Base-by-base conservation (phyloP, 2,888 invertebrate species). In the Amblyjoppa fuscipennis region DNA sequence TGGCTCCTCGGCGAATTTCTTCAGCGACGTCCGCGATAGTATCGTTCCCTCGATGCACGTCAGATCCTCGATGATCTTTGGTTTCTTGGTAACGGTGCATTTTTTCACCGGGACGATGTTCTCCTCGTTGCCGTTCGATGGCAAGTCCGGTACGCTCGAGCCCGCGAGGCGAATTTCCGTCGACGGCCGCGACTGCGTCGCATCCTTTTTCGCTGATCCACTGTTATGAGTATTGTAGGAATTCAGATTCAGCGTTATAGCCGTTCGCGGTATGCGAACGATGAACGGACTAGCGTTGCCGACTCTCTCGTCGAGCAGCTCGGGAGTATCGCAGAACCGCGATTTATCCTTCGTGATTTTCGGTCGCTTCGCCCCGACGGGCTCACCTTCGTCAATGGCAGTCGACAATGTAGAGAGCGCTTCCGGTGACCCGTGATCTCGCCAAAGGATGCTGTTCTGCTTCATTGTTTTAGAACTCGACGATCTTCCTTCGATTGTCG, bases 111-210 rank as follows among this genome's bases (percentile, higher is more conserved):
- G 64, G 13, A n/a, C 74, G 68, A 31, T 28, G 4, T 31, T 64
- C 71, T 38, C 51, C 25, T 70, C 20, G 41, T 76, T 69, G 3
- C 74, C 53, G 61, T 3, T 6, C 61, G n/a, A 6, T 0, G 34
- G 4, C 4, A 31, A 3, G 59, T 77, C 70, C 20, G 85, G 34
- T 7, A 88, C 82, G 25, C 70, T 87, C 56, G 87, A 87, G 31
- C 84, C 86, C 1, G 86, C 87, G 59, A 73, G 59, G 16, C 87
- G 68, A 13, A 85, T 83, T 59, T 83, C 83, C 20, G 85, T 71
- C 59, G 31, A n/a, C 1, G 31, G 3, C 0, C 66, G 66, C 13
- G 34, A 0, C 4, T 45, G 61, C 49, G 49, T 1, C 13, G 11
- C 3, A n/a, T 69, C 13, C 34, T 45, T 74, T 13, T 53, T 59